Evolutionary conservation across 2,113 vertebrate species (phyloP).

Genomic region (Haemorhous mexicanus): DNA sequence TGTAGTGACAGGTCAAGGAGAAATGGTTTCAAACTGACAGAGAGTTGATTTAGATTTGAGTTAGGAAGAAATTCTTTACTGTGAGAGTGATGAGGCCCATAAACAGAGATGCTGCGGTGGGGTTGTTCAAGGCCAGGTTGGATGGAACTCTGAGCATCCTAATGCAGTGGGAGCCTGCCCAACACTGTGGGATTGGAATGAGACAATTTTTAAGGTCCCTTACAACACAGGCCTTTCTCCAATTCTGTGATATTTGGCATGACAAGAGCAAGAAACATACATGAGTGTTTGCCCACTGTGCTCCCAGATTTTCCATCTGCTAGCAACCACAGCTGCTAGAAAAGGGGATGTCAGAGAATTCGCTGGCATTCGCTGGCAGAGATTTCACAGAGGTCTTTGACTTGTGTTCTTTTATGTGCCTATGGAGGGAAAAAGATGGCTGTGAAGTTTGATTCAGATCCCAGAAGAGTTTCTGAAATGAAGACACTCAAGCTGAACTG

Average conservation of each 20-base stretch:
- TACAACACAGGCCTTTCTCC: neutral
- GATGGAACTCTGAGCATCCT: neutral
- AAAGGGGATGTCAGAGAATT: neutral
- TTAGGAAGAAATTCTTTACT: neutral
- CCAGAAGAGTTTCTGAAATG: neutral
- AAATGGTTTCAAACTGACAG: neutral
- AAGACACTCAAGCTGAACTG: conserved; percentile 2
- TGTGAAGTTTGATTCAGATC: conserved; percentile 10
- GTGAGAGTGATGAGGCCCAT: no score
- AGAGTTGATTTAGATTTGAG: neutral
- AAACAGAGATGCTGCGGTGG: neutral
- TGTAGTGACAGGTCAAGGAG: neutral
- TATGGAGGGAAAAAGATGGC: neutral
- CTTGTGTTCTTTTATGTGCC: neutral
- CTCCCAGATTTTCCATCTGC: neutral
- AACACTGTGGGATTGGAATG: neutral
- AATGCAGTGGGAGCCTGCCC: neutral
- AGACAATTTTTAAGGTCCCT: neutral
- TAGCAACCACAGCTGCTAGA: neutral
- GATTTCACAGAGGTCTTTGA: neutral
- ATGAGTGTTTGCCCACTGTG: neutral
- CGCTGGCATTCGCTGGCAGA: neutral
- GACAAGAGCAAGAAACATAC: neutral
- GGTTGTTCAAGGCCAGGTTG: neutral
- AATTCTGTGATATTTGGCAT: neutral